Base-by-base conservation (phyloP, 2,113 vertebrate species). In the Emydura subglobosa region DNA sequence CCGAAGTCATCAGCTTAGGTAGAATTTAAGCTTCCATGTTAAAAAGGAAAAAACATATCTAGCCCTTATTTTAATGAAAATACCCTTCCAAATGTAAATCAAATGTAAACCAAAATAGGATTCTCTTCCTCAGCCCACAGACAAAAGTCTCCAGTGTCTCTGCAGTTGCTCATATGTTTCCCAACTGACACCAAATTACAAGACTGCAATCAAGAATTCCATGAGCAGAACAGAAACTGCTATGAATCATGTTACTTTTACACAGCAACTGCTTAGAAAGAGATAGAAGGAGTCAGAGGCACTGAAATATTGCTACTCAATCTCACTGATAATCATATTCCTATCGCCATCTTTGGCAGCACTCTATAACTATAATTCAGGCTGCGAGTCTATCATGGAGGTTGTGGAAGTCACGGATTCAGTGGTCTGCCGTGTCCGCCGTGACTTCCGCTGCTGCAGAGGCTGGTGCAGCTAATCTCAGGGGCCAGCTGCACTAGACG, bases 61-160 rank as follows among this genome's bases (percentile, higher is more conserved):
- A 83, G 57, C 9, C 4, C 93, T 54, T 96, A 89, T 72, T 86
- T 74, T 85, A 88, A 65, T 34, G 68, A 29, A 29, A 65, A 93
- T 74, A 93, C 81, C 92, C 7, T 44, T 90, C 82, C 85, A 95
- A 93, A 93, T 57, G 2, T 44, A 91, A 27, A 82, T 54, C 65
- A 68, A 93, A 94, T 57, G 2, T 44, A 91, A 27, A 82, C 44
- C 65, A 68, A 85, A 42, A 49, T 29, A 78, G 25, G 42, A 78
- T 27, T 74, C 22, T n/a, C 59, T 42, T 86, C 34, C 49, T 51
- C 19, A 81, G 51, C 68, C 16, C 49, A 50, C 21, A 55, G 54
- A 44, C 39, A 53, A 85, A 51, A 42, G 44, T n/a, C 22, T 82
- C 39, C 10, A 90, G 78, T 4, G n/a, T 29, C 74, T 85, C 55